Evolutionary conservation across 2,113 vertebrate genomes (phyloP), one percentile per base, ranked within the genome.

Genomic region (Myiozetetes cayanensis): DNA sequence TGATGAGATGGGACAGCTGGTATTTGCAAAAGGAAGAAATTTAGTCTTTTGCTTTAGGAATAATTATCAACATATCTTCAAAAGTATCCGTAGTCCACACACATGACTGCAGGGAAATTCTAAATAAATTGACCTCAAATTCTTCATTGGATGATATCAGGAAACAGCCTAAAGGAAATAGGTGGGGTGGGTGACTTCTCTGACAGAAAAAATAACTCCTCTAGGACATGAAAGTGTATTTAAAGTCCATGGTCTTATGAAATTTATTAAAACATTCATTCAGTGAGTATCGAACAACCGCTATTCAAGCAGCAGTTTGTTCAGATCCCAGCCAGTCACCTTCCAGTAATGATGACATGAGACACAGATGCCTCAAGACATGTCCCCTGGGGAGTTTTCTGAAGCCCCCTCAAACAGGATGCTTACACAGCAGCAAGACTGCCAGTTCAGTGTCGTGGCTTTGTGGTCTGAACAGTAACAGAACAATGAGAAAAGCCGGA

Each of bases 1-100:
- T 67, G 77, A 87, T 87, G 52, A 59, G 43, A 39, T 52, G 8
- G 35, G 82, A 93, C 85, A 76, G 71, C 44, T 94, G 71, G 47
- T 76, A 91, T 87, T 93, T 93, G 35, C 16, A 78, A 91, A 87
- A 89, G 30, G 73, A 89, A 89, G 39, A 89, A 85, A 75, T 65
- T 50, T 58, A 70, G 30, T 52, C 24, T 94, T 95, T 91, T 41
- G 19, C 78, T 90, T 90, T 89, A 79, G 35, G 61, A 74, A 30
- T 94, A 91, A 84, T 95, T 95, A 81, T 55, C 77, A 59, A 35
- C 18, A 35, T 72, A 11, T 55, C 61, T 84, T 84, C 59, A 71
- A 80, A 93, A 74, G 25, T 47, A 55, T n/a, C 31, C 30, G 27
- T 28, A 30, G 18, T 63, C 68, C 78, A 30, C 46, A 78, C 4